Evolutionary conservation across 1,140 invertebrate species (phyloP), one percentile per base, ranked within the genome.

Genomic region (Drosophila setifemur): DNA sequence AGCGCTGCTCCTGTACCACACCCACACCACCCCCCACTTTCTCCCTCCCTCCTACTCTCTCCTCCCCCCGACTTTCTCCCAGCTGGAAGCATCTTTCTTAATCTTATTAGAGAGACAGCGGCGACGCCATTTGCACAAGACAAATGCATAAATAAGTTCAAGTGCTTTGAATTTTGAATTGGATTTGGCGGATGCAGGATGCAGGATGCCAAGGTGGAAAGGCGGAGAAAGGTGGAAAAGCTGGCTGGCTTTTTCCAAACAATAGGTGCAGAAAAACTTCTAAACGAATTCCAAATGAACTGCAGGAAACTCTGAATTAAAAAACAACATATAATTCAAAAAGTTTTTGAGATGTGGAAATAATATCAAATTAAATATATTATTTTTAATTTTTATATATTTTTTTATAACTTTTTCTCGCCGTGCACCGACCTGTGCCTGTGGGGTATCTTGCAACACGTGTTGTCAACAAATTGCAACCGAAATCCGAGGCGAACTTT

Each of bases 391-490:
- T n/a, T n/a, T n/a, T n/a, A n/a, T n/a, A n/a, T n/a, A n/a, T n/a
- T n/a, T n/a, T n/a, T n/a, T n/a, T n/a, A n/a, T n/a, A n/a, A n/a
- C n/a, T 3, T 33, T 61, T 58, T 58, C 33, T 2, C n/a, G 0
- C n/a, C 12, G 42, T 69, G 66, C 9, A 55, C 28, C 9, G 28
- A 45, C 49, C 19, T 19, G 33, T 23, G 12, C 8, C 23, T 12
- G n/a, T n/a, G 57, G 53, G 37, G 26, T 61, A 43, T 61, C 67
- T 31, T 70, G 78, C 63, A 73, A 78, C 78, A 77, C 79, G 78
- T 83, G 73, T 82, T 82, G 78, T 83, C 73, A 78, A 73, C 78
- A 83, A 85, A 78, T 82, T 82, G 73, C 79, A 78, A 69, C 78
- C 73, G 50, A 71, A 83, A 82, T 83, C 81, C 78, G 72, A 71